Evolutionary conservation across 1,140 invertebrate genomes (phyloP).

Genomic region (Conus betulinus): DNA sequence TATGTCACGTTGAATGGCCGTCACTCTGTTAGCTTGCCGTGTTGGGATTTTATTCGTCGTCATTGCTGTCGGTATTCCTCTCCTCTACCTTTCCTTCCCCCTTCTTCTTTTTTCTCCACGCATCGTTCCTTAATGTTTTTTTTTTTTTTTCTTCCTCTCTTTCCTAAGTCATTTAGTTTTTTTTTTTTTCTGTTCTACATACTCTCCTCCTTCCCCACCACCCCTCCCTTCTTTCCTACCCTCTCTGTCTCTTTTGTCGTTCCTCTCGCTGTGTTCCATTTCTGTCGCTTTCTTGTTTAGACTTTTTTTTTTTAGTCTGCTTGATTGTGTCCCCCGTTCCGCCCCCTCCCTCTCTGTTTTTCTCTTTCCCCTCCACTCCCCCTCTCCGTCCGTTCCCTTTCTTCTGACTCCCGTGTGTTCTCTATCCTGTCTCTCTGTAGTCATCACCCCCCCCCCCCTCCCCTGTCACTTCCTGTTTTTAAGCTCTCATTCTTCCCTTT

Average conservation of each 20-base stretch:
- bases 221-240: neutral
- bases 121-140: neutral
- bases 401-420: too few species aligned
- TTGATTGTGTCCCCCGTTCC: too few species aligned
- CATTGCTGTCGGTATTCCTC: too few species aligned
- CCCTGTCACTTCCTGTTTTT: neutral
- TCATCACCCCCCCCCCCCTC: neutral
- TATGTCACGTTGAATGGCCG: too few species aligned
- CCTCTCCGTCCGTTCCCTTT: neutral
- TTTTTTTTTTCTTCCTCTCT: neutral
- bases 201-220: too few species aligned
- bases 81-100: neutral
- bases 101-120: neutral
- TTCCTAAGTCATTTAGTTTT: neutral
- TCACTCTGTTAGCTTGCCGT: too few species aligned
- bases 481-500: neutral
- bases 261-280: neutral
- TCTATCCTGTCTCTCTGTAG: constrained; percentile 9
- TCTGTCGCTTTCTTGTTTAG: neutral
- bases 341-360: neutral
- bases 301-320: too few species aligned
- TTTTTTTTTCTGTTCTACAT: neutral
- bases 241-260: neutral
- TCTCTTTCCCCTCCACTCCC: neutral
- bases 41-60: too few species aligned